phyloP scores from a whole-genome alignment of 30 jellyfish, hydroid and myxozoan genomes.

The Cassiopea andromeda region DNA sequence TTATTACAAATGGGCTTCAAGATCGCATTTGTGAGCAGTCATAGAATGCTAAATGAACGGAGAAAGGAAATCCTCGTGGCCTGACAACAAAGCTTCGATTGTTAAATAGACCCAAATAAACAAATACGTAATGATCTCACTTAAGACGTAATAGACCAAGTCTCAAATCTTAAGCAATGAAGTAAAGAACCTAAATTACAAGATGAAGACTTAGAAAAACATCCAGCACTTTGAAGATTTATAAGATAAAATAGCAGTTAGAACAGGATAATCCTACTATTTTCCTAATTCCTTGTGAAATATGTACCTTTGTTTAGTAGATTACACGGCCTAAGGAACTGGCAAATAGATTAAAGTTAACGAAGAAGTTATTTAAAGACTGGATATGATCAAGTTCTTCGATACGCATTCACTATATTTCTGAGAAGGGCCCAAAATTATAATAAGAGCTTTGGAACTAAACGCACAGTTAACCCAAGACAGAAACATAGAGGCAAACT shows the following conservation, averaged over 20 bases:
- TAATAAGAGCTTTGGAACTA: background rate
- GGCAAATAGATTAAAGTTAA: background rate
- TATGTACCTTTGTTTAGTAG: background rate
- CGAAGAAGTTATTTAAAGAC: background rate
- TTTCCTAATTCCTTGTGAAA: constrained; percentile 17
- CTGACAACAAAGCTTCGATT: background rate
- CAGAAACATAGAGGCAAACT: too few species aligned
- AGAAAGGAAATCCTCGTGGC: constrained; percentile 12
- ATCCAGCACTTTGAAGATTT: background rate
- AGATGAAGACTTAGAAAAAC: background rate
- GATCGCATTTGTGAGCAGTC: background rate
- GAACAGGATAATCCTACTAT: background rate
- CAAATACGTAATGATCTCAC: background rate
- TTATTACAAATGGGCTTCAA: background rate
- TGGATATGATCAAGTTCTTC: background rate
- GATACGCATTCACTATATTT: background rate
- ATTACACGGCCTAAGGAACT: background rate
- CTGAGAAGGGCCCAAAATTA: background rate
- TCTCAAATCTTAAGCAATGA: constrained; percentile 8
- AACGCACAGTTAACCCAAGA: too few species aligned
- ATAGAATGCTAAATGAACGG: background rate
- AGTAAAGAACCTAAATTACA: background rate
- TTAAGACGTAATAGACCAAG: background rate
- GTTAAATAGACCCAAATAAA: background rate
- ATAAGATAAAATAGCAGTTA: background rate